These are phyloP conservation scores for Lepilemur septentrionalis DNA, from an alignment of 2,797 vertebrate genomes.

Conservation along the genomic window DNA sequence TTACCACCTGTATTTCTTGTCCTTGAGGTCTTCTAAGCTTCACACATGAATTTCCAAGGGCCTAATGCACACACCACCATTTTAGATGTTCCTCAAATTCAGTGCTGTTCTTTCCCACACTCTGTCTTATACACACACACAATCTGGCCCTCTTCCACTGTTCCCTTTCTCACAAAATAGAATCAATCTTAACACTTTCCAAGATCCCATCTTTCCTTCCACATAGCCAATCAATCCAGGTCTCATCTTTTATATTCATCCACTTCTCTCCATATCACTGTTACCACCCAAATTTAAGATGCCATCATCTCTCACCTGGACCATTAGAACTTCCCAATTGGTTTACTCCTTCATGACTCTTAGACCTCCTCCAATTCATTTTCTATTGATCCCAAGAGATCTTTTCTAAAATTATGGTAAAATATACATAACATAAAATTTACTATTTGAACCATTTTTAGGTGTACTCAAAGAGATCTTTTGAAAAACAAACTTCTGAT, in stretches of 20 bases:
- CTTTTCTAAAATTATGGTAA: background rate
- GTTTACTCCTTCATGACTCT: background rate
- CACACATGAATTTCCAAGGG: background rate
- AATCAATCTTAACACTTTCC: background rate
- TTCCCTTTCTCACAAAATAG: background rate
- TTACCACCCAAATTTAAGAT: background rate
- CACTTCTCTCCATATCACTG: background rate
- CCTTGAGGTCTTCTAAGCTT: background rate
- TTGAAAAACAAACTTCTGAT: background rate
- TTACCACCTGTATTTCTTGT: background rate
- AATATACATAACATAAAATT: background rate
- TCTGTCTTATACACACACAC: background rate
- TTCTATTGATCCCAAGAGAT: background rate
- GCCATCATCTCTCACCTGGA: background rate
- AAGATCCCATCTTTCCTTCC: background rate
- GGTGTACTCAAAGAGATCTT: background rate
- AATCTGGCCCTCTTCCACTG: background rate
- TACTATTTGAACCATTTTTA: background rate
- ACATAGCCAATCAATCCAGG: background rate
- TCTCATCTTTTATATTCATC: background rate
- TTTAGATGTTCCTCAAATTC: background rate
- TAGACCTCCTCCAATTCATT: background rate
- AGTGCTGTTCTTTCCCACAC: background rate
- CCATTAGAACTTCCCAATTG: background rate
- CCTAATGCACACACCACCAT: background rate